Evolutionary conservation across 2,888 invertebrate genomes (phyloP), one percentile per base, ranked within the genome.

Genomic region (Epirrhoe alternata): DNA sequence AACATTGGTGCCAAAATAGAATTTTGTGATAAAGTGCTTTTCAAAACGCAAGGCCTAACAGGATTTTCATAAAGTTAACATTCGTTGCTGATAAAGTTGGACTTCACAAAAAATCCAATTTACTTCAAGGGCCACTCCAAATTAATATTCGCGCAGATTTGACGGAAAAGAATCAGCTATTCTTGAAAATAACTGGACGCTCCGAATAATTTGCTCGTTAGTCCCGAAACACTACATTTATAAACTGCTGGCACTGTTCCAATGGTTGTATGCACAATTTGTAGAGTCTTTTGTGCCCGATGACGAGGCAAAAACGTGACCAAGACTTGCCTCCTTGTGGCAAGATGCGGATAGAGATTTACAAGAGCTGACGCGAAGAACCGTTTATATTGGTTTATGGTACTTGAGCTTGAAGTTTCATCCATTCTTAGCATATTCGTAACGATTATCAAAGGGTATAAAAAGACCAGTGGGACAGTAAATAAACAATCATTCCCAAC

Each of bases 161-260:
- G 38, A 61, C 56, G 16, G 59, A 56, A 67, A 63, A 60, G 61
- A 68, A 53, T 58, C 33, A 35, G 62, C 49, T 55, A 53, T 64
- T 71, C 74, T 70, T 71, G 64, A 72, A 72, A 74, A 72, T 70
- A 71, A 72, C 68, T 64, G 65, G 71, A 52, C 62, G 70, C 67
- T 78, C 67, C 68, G 81, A 82, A 83, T 81, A 86, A 84, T 83
- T 81, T 74, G 77, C 83, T 88, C 85, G 88, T 89, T 89, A 89
- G 82, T 79, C 76, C 74, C 74, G 78, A 79, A 81, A 81, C 84
- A 84, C 85, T 87, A 86, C 86, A 87, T 89, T 84, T 82, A 84
- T 86, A 88, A 88, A 88, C 83, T 83, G 82, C 85, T 90, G 90
- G 90, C 88, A 68, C 31, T 69, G 70, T 73, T 85, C 90, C 90